Evolutionary conservation across 2,113 vertebrate genomes (phyloP), one percentile per base, ranked within the genome.

Genomic region (Phylloscopus trochiloides): DNA sequence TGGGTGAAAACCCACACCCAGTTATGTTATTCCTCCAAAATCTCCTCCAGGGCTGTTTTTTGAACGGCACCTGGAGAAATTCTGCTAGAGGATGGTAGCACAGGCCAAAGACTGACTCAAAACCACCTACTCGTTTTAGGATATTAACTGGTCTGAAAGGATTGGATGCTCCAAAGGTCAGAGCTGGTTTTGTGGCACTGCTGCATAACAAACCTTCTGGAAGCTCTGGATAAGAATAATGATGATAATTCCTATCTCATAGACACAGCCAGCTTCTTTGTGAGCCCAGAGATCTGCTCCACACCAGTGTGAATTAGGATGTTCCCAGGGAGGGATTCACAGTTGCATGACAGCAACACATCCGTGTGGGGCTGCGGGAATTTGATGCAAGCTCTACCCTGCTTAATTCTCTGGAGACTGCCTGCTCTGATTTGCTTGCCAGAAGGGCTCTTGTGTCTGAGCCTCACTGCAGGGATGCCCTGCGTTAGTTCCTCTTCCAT

Each of bases 401-500:
- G 51, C 55, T 84, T 10, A 31, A 77, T 54, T 65, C 93, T 38
- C 57, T 40, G 42, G 82, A 70, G 71, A 22, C 15, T 26, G 59
- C 81, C 47, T 80, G n/a, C 32, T 94, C 88, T 51, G 36, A 10
- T 50, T 92, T 91, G 66, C 79, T 74, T 48, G 31, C 50, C 63
- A 51, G 61, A 63, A 95, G 52, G 20, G 34, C 73, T 87, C 70
- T 57, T 1, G 4, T 51, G 77, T 79, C 90, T 87, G 74, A 28
- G 78, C 51, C 75, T 96, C 59, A 0, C 85, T 86, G 91, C 87
- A 83, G 85, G 90, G 92, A 88, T 88, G 75, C 36, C 75, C 65
- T 63, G 48, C 34, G 54, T 86, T 86, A 93, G 65, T 50, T 83
- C 61, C 86, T 95, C 83, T 92, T 77, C 54, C 28, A 73, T 95